phyloP scores from a whole-genome alignment of 2,797 vertebrate genomes.

The Arremon brunneinucha region DNA sequence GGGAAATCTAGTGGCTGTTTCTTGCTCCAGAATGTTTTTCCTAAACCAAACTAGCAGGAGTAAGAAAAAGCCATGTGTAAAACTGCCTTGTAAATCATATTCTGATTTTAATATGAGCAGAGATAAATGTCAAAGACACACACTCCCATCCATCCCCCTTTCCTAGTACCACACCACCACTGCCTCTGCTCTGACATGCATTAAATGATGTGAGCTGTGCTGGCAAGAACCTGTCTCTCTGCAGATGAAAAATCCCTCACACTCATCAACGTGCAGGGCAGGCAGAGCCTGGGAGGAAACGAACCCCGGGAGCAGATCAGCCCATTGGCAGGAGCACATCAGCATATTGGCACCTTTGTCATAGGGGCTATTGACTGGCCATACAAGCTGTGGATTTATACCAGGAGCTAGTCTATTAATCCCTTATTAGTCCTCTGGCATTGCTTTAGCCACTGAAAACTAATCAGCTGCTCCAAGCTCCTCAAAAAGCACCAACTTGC shows the following conservation, averaged over 20 bases:
- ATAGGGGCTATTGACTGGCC: constrained; percentile 14
- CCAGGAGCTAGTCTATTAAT: constrained; percentile 40
- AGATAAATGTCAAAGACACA: constrained; percentile 46
- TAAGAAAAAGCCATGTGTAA: neutral
- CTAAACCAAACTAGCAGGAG: constrained; percentile 15
- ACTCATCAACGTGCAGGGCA: constrained; percentile 35
- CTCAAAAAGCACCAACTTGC: neutral
- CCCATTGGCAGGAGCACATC: constrained; percentile 48
- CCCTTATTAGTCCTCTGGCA: constrained; percentile 34
- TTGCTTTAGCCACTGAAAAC: neutral
- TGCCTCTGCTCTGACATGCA: constrained; percentile 15
- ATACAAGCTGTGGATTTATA: constrained; percentile 30
- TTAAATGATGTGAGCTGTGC: constrained; percentile 49
- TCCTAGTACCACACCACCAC: neutral
- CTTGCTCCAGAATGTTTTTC: neutral
- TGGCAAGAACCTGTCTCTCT: constrained; percentile 64
- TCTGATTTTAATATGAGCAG: constrained; percentile 36
- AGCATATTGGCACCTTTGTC: constrained; percentile 46
- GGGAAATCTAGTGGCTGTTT: neutral
- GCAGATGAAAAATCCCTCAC: constrained; percentile 53
- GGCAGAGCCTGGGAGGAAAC: constrained; percentile 38
- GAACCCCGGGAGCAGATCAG: constrained; percentile 7
- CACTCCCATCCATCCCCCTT: constrained; percentile 33
- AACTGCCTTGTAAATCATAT: constrained; percentile 46
- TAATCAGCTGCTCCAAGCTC: constrained; percentile 11